Conservation (phyloP, 1,140 invertebrate species). For the Trichonephila clavipes region DNA sequence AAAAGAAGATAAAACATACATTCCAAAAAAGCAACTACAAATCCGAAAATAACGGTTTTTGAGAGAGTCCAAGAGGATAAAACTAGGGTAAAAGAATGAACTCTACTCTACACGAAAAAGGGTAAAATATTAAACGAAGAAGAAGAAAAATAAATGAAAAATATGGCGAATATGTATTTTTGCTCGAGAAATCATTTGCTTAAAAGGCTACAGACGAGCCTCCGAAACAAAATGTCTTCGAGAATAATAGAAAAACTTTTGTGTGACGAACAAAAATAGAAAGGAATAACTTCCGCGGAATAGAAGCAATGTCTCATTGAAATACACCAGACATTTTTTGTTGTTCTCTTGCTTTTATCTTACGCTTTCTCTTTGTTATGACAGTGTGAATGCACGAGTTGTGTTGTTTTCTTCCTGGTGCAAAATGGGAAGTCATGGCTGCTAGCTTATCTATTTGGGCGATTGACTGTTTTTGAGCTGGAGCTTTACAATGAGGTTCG, state of each 20-base stretch:
- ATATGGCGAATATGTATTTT: conserved; percentile 33
- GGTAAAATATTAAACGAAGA: neutral
- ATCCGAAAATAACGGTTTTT: conserved; percentile 33
- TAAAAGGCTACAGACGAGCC: conserved; percentile 27
- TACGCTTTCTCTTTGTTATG: neutral
- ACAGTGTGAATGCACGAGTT: neutral
- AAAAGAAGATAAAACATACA: neutral
- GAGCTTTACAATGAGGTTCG: neutral
- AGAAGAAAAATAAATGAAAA: neutral
- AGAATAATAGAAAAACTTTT: conserved; percentile 18
- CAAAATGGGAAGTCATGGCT: neutral
- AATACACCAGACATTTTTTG: neutral
- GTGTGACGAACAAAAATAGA: neutral
- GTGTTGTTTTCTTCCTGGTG: neutral
- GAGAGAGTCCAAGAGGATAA: conserved; percentile 1
- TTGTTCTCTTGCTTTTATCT: neutral
- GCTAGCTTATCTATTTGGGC: neutral
- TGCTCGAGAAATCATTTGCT: conserved; percentile 35
- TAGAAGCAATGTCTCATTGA: conserved; percentile 9
- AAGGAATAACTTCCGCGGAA: neutral
- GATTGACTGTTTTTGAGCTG: neutral
- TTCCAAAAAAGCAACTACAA: conserved; percentile 2
- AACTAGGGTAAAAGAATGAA: conserved; percentile 12
- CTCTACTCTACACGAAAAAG: neutral
- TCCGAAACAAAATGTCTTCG: conserved; percentile 28